A percentile compares a stretch with the other conserved stretches of the same genome.
Conservation (phyloP, 2,113 vertebrate genomes). For the Leucopsar rothschildi region DNA sequence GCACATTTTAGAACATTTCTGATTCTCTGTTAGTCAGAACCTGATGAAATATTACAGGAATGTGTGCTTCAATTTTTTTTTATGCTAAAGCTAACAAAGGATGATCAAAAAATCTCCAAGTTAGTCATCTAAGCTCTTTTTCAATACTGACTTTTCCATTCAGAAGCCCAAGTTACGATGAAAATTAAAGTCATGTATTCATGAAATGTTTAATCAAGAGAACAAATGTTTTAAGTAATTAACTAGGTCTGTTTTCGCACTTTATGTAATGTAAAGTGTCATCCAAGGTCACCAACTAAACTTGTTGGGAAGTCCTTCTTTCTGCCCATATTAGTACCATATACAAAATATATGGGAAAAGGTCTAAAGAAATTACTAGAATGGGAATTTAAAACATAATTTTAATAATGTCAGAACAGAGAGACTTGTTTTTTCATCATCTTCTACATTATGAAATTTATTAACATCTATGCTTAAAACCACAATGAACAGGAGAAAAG, state of each 20-base stretch:
- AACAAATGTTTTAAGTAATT: background rate
- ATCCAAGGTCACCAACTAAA: background rate
- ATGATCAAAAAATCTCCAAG: background rate
- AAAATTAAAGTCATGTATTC: background rate
- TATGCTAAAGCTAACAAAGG: background rate
- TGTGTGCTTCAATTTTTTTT: background rate
- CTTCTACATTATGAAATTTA: background rate
- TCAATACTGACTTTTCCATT: background rate
- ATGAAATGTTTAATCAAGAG: background rate
- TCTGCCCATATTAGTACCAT: background rate
- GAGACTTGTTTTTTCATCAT: background rate
- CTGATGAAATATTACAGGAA: constrained; percentile 39
- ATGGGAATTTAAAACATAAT: background rate
- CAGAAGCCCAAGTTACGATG: background rate
- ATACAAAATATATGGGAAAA: background rate
- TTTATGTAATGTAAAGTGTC: background rate
- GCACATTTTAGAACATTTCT: constrained; percentile 36
- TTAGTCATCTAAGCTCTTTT: background rate
- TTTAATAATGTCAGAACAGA: background rate
- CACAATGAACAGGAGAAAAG: background rate
- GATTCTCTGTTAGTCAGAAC: constrained; percentile 42
- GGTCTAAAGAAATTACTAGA: background rate
- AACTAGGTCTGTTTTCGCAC: background rate
- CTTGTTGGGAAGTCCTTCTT: background rate
- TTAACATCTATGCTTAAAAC: background rate